Evolutionary conservation across 2,888 invertebrate species (phyloP), one percentile per base, ranked within the genome.

Genomic region (Zootermopsis nevadensis): DNA sequence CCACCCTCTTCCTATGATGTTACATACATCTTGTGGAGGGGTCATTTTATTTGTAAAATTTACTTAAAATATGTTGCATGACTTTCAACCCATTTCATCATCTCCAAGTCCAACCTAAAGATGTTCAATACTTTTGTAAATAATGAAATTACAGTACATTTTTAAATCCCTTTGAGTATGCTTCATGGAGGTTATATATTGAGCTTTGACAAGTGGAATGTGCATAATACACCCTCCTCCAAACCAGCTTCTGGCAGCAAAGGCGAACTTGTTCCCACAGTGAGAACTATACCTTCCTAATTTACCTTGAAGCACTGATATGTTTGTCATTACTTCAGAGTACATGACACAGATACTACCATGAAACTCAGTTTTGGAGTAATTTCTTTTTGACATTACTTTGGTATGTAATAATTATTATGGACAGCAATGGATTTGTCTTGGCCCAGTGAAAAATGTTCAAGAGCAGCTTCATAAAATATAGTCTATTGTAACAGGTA

Each of bases 181-280:
- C 38, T 38, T 74, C 38, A 74, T 38, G 74, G 74, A 31, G 60
- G 79, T 66, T 79, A 35, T 79, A 55, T 55, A 79, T 79, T 79
- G 79, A 79, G 79, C 79, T 79, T 79, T 79, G 79, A 66, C 35
- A 79, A 35, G 79, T 79, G 79, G 79, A 79, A 79, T 79, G 79
- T 79, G 66, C 31, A 38, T 35, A 79, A 33, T 60, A 60, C 60
- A 60, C 35, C 66, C 79, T 66, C 79, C 66, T 66, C 66, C 79
- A 42, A 33, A 38, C 42, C 24, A 6, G 60, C 22, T 72, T 72
- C 76, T 60, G n/a, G 60, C 66, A 66, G 33, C 66, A 79, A 79
- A 79, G 79, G 79, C 79, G 66, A 35, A 79, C n/a, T 79, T 79
- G 79, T 79, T 79, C 79, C 79, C 79, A 12, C 35, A n/a, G 19